Evolutionary conservation across 1,140 invertebrate species (phyloP), one percentile per base, ranked within the genome.

Genomic region (Ceratina japonica): DNA sequence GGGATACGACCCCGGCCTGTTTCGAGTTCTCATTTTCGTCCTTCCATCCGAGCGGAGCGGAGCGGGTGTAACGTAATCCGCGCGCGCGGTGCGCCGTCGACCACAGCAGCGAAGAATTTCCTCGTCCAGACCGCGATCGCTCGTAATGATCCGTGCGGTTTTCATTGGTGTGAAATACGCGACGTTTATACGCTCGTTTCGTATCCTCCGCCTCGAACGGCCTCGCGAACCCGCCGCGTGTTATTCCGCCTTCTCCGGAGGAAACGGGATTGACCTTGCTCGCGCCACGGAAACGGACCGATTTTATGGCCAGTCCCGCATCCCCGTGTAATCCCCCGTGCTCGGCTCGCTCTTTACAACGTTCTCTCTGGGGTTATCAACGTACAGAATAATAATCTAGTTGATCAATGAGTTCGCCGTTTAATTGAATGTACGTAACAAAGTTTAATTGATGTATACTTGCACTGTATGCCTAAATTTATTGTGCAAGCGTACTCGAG

Each of bases 161-260:
- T 88, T 81, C 86, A 84, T 83, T 79, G 82, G 84, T 80, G 87
- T 87, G 87, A 88, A 87, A 86, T 87, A 88, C 76, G 80, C 84
- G 87, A 89, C 84, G 84, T 85, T 88, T 87, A 86, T 76, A 75
- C 83, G 82, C 86, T 83, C 75, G 84, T 85, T 80, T 77, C 83
- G 73, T 70, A 78, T 72, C 72, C 51, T 71, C 63, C n/a, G 27
- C 66, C 56, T 56, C 59, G 80, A 56, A 79, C 72, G 63, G 54
- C 71, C 54, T 16, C 72, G 61, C 63, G 63, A 59, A 82, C 65
- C 69, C 52, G 76, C 68, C 56, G 74, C 78, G 81, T 68, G 61
- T 75, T 76, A 80, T 80, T 72, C 72, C 68, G 37, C 54, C 52
- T 31, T 56, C 61, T 27, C 15, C 66, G 52, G 49, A 44, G 69